phyloP scores from a whole-genome alignment of 1,140 invertebrate species.

The Acromyrmex heyeri region DNA sequence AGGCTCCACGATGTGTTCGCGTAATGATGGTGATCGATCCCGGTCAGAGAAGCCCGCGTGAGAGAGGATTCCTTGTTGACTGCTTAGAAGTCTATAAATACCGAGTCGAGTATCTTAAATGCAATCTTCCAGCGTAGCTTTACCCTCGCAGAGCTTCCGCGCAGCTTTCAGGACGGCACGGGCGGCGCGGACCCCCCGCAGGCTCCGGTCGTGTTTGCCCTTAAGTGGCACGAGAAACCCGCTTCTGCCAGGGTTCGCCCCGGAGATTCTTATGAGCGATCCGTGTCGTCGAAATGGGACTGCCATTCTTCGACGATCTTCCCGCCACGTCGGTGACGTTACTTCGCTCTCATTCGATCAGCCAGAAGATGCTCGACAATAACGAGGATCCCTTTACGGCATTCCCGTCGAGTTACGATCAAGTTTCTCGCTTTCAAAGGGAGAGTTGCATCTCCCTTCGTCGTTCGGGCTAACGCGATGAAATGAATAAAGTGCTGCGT shows the following conservation, averaged over 20 bases:
- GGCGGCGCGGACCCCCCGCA: slow-evolving; percentile 42
- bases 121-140: slow-evolving; percentile 65
- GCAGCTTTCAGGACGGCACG: slow-evolving; percentile 47
- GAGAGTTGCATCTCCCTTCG: slow-evolving; percentile 24
- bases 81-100: slow-evolving; percentile 68
- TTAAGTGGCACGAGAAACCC: slow-evolving; percentile 65
- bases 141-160: slow-evolving; percentile 42
- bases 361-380: slow-evolving; percentile 58
- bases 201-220: slow-evolving; percentile 52
- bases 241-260: slow-evolving; percentile 47
- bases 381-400: slow-evolving; percentile 69
- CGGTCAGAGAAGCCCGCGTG: neutral
- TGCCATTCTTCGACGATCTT: slow-evolving; percentile 63
- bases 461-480: slow-evolving; percentile 41
- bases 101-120: slow-evolving; percentile 65
- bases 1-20: slow-evolving; percentile 37
- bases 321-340: slow-evolving; percentile 63
- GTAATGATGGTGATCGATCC: slow-evolving; percentile 66
- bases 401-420: slow-evolving; percentile 61
- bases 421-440: slow-evolving; percentile 66
- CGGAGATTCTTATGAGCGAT: slow-evolving; percentile 52
- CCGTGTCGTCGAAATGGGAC: slow-evolving; percentile 63
- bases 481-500: slow-evolving; percentile 60
- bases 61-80: slow-evolving; percentile 26
- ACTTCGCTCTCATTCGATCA: slow-evolving; percentile 71